Evolutionary conservation across 2,888 invertebrate genomes (phyloP).

Genomic region (Tiphia femorata): DNA sequence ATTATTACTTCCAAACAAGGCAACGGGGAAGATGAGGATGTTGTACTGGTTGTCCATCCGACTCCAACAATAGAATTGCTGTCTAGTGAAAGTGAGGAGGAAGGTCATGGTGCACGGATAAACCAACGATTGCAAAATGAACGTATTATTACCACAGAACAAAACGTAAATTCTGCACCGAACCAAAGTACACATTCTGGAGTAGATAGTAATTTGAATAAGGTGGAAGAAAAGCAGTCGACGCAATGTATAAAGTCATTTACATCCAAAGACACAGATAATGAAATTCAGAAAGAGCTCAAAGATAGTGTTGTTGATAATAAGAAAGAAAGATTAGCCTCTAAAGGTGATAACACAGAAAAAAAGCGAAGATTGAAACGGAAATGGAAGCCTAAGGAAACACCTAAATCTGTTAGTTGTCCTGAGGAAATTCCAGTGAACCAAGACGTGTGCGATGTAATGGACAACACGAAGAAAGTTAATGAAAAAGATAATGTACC

Average conservation of each 20-base stretch:
- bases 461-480: too few species aligned
- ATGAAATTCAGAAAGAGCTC: not conserved
- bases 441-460: too few species aligned
- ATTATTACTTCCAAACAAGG: conserved; percentile 47
- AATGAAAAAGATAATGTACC: conserved; percentile 3
- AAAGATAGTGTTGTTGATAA: not conserved
- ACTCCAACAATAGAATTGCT: conserved; percentile 64
- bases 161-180: not conserved
- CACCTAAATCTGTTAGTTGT: not conserved
- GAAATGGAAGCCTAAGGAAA: conserved; percentile 24
- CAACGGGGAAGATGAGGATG: conserved; percentile 61
- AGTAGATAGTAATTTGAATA: not conserved
- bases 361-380: conserved; percentile 24
- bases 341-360: conserved; percentile 6
- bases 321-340: conserved; percentile 7
- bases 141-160: conserved; percentile 26
- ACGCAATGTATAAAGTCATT: not conserved
- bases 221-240: too few species aligned
- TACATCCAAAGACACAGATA: not conserved
- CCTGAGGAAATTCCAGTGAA: not conserved
- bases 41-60: conserved; percentile 63
- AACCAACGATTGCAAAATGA: conserved; percentile 42
- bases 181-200: not conserved
- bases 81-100: conserved; percentile 61
- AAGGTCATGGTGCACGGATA: conserved; percentile 26